A percentile compares a stretch with the other conserved stretches of the same genome.
These are phyloP conservation scores for Noctuana brunneofusca DNA, from an alignment of 2,888 invertebrate genomes.

Conservation along the genomic window DNA sequence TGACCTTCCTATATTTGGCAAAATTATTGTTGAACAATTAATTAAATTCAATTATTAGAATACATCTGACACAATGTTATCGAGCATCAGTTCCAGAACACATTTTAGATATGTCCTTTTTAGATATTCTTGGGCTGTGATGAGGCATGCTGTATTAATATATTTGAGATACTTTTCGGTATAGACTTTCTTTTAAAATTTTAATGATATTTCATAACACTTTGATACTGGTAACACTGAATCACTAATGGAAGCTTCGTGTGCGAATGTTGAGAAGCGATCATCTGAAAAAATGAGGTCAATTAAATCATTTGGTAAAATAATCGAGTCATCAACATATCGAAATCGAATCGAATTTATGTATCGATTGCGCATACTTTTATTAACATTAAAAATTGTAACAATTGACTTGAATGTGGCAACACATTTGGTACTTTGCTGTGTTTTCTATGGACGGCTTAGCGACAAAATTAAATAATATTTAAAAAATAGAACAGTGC, in stretches of 20 bases:
- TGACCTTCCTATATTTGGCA: conserved; percentile 20
- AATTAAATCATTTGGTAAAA: conserved; percentile 50
- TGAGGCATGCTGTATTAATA: conserved; percentile 41
- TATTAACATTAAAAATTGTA: conserved; percentile 14
- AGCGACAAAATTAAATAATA: no score
- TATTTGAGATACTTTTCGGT: conserved; percentile 27
- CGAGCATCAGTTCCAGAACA: conserved; percentile 15
- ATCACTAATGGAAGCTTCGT: conserved; percentile 20
- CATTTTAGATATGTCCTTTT: conserved; percentile 53
- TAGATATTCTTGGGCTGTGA: conserved; percentile 66
- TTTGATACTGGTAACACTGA: conserved; percentile 43
- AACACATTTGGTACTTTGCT: background rate
- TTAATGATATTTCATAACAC: conserved; percentile 32
- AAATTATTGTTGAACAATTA: conserved; percentile 2
- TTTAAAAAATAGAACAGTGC: background rate
- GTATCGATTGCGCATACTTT: conserved; percentile 21
- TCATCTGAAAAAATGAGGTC: conserved; percentile 46
- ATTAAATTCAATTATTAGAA: background rate
- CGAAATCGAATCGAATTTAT: conserved; percentile 36
- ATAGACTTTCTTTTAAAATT: conserved; percentile 21
- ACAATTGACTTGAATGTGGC: conserved; percentile 5
- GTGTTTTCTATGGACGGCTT: background rate
- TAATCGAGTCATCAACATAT: conserved; percentile 49
- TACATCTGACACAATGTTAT: background rate
- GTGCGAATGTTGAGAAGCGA: conserved; percentile 32